Conservation (phyloP, 2,797 vertebrate species). For the Zalophus californianus region DNA sequence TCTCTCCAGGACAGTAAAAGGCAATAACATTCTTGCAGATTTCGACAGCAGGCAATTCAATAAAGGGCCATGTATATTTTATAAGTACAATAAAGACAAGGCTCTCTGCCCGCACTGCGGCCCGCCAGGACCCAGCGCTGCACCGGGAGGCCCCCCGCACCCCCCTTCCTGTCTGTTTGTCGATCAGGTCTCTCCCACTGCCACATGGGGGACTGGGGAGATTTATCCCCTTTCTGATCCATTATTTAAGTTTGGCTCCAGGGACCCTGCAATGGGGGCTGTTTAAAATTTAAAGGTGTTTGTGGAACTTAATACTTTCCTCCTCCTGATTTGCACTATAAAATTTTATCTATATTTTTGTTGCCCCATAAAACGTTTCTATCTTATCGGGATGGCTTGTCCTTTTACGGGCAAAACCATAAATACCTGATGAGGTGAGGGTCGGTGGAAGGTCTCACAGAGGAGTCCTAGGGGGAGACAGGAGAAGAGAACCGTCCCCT, state of each 20-base stretch:
- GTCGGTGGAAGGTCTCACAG: slow-evolving; percentile 61
- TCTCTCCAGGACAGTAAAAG: slow-evolving; percentile 92
- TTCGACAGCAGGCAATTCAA: slow-evolving; percentile 92
- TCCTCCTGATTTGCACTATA: slow-evolving; percentile 86
- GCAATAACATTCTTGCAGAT: slow-evolving; percentile 93
- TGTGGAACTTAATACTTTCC: slow-evolving; percentile 85
- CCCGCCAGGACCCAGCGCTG: slow-evolving; percentile 64
- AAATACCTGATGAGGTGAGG: slow-evolving; percentile 82
- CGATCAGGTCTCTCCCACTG: slow-evolving; percentile 74
- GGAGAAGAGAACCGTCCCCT: neutral
- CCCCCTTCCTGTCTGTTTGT: slow-evolving; percentile 75
- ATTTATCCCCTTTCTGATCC: slow-evolving; percentile 85
- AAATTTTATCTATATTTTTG: slow-evolving; percentile 87
- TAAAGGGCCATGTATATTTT: slow-evolving; percentile 93
- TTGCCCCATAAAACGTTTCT: slow-evolving; percentile 85
- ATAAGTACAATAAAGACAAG: slow-evolving; percentile 91
- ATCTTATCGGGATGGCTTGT: slow-evolving; percentile 82
- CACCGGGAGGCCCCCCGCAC: neutral
- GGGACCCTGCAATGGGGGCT: slow-evolving; percentile 78
- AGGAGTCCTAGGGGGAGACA: neutral
- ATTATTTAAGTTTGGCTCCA: slow-evolving; percentile 81
- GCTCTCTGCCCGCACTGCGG: slow-evolving; percentile 77
- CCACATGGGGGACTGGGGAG: slow-evolving; percentile 79
- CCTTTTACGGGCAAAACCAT: slow-evolving; percentile 82
- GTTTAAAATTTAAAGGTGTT: slow-evolving; percentile 88